Base-by-base conservation (phyloP, 1,140 invertebrate species). In the Drosophila sulfurigaster region DNA sequence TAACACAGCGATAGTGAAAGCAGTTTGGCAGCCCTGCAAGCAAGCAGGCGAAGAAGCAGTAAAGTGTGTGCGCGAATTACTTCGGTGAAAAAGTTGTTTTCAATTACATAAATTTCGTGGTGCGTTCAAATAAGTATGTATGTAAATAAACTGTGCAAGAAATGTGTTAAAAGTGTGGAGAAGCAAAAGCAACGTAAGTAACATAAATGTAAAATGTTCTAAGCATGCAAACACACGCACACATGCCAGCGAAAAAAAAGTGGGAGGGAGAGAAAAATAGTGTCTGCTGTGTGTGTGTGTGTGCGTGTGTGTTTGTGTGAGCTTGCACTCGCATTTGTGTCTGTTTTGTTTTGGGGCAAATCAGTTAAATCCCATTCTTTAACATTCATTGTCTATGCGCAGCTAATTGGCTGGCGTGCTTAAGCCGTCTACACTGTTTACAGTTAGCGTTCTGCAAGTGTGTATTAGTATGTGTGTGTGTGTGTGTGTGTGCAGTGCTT, bases 391-490 rank as follows among this genome's bases (percentile, higher is more conserved):
- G 54, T 41, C 46, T 58, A 8, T 32, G 16, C 51, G 46, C 46
- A 13, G 64, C 28, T 73, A 73, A 73, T 73, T 68, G 46, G 70
- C 54, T 59, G 54, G 54, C 63, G 62, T 71, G 68, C 62, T 65
- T 56, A 65, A 71, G 62, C 51, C 28, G 32, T 25, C 41, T 57
- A 35, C 38, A 20, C 43, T 67, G 30, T 41, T 11, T 41, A 10
- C 38, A 57, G 49, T 32, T 52, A 52, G 30, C 11, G 6, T 32
- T 32, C 32, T 38, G 57, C 4, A 28, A 15, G 30, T 15, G 13
- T 30, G 7, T 35, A 6, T 54, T 20, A 5, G 51, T 13, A 4
- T 54, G 28, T 54, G 1, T 54, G 30, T 32, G 3, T 15, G 11
- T 30, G 3, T 32, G 13, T 20, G 30, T 67, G 46, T n/a, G 52